Base-by-base conservation (phyloP, 1,140 invertebrate species). In the Lutraria rhynchaena region DNA sequence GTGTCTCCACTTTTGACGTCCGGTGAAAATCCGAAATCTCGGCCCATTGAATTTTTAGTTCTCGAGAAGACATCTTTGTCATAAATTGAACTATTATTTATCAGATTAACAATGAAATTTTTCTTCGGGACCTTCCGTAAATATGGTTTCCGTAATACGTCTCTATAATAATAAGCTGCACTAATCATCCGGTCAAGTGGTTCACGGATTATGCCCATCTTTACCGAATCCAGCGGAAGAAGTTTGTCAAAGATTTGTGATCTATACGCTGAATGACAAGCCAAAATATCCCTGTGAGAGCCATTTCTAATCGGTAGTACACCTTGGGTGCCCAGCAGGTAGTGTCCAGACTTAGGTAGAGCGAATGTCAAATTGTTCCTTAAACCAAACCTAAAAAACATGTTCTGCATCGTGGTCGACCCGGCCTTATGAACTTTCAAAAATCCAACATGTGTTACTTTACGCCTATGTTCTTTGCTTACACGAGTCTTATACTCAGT, bases 381-480 rank as follows among this genome's bases (percentile, higher is more conserved):
- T 80, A 94, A 86, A 9, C 91, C 93, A 86, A 89, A 93, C 22
- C 93, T 83, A 83, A 93, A 86, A 3, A 94, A 85, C 49, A 94
- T 92, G 82, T 93, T 93, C 80, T 93, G 92, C 13, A 93, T 77
- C 0, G 93, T 93, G 29, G 90, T 91, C 46, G 93, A 93, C 5
- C 91, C 93, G 75, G 93, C 93, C 89, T 94, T 94, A 87, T 94
- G 87, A 0, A 85, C 78, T 81, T 86, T 84, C 17, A 78, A 49
- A 35, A 78, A 69, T 22, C 17, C 63, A 19, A 78, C 31, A 37
- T 69, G 49, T 13, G 24, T 37, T 22, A 41, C 2, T 35, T 60
- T 60, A 3, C 19, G 57, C 24, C 55, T 29, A n/a, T n/a, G n/a
- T n/a, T n/a, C n/a, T n/a, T n/a, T n/a, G n/a, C n/a, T n/a, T n/a